These are phyloP conservation scores for Pica pica DNA, from an alignment of 2,113 vertebrate genomes.

Conservation along the genomic window DNA sequence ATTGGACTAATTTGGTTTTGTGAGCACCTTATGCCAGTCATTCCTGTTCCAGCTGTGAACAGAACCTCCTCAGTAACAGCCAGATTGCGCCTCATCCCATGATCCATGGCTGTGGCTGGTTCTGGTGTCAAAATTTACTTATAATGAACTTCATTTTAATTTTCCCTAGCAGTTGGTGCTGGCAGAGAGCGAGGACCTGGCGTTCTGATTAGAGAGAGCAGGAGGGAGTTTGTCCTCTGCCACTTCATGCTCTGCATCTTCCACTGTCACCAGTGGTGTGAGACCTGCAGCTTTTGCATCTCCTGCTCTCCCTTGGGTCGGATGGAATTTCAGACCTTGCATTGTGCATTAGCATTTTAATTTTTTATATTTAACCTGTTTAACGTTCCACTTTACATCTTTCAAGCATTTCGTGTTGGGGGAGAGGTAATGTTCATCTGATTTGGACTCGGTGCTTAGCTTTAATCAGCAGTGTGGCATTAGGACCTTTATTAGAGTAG, in stretches of 20 bases:
- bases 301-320: not conserved
- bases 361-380: not conserved
- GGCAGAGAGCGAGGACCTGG: not conserved
- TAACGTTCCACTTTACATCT: not conserved
- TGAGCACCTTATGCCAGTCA: not conserved
- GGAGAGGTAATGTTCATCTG: accelerated
- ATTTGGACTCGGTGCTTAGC: not conserved
- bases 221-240: not conserved
- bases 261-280: not conserved
- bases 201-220: not conserved
- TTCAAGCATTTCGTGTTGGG: not conserved
- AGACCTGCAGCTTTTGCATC: not conserved
- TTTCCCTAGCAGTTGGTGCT: not conserved
- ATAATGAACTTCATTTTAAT: not conserved
- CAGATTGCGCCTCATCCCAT: not conserved
- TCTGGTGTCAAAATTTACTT: not conserved
- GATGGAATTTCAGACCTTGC: not conserved
- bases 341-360: not conserved
- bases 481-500: not conserved
- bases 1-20: not conserved
- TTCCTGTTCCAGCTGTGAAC: not conserved
- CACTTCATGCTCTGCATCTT: accelerated
- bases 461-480: not conserved
- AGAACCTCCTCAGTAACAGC: not conserved
- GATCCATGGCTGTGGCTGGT: not conserved